These are phyloP conservation scores for Polia nebulosa DNA, from an alignment of 2,888 invertebrate genomes.

Conservation along the genomic window DNA sequence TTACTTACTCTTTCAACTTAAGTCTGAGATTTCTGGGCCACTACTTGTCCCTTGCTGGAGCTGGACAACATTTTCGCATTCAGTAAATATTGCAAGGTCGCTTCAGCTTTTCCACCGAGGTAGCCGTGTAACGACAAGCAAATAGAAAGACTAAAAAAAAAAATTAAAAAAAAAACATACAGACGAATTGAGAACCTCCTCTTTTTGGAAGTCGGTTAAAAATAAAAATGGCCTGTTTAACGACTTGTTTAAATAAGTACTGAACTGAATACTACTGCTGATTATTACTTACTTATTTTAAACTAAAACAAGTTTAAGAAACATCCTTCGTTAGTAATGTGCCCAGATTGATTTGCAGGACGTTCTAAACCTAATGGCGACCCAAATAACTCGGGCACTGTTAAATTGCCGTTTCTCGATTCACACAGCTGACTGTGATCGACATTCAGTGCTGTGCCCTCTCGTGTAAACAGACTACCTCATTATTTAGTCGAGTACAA, in stretches of 20 bases:
- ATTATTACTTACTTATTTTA: neutral
- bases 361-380: constrained; percentile 54
- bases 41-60: neutral
- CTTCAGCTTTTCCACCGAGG: neutral
- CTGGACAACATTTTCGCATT: neutral
- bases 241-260: neutral
- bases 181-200: no score
- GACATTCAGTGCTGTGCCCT: neutral
- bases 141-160: neutral
- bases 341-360: constrained; percentile 59
- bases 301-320: constrained; percentile 24
- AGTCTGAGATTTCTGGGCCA: no score
- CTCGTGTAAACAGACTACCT: constrained; percentile 24
- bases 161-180: no score
- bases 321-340: neutral
- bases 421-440: constrained; percentile 23
- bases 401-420: constrained; percentile 55
- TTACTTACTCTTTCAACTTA: no score
- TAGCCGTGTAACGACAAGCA: neutral
- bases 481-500: constrained; percentile 23
- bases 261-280: neutral
- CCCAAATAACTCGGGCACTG: constrained; percentile 64
- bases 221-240: no score
- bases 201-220: no score
- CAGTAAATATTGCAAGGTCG: neutral